Evolutionary conservation across 2,888 invertebrate species (phyloP).

Genomic region (Lutraria lutraria): DNA sequence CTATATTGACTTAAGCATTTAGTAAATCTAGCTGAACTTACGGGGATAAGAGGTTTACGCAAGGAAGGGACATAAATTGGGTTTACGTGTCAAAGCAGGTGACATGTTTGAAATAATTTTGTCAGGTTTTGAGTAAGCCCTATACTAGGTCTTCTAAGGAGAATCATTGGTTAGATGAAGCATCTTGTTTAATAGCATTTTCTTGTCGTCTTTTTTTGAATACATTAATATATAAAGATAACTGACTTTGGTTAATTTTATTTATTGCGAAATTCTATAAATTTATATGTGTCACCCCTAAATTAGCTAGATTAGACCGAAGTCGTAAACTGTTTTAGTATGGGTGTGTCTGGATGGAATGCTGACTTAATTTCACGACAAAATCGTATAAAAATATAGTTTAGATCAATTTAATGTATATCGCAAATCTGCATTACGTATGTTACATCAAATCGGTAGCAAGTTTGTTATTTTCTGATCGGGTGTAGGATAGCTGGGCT

Average conservation of each 20-base stretch:
- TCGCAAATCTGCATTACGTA: not conserved
- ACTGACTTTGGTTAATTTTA: not conserved
- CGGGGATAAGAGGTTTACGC: not conserved
- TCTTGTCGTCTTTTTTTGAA: not conserved
- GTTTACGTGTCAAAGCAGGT: not conserved
- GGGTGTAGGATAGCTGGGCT: too few species aligned
- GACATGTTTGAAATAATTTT: not conserved
- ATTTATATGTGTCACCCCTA: not conserved
- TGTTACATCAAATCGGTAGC: not conserved
- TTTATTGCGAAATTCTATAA: not conserved
- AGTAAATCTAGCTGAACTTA: constrained; percentile 26
- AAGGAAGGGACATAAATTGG: constrained; percentile 29
- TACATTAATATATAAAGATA: not conserved
- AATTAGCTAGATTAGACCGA: not conserved
- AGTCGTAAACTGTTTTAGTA: not conserved
- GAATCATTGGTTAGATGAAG: not conserved
- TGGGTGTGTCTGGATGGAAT: not conserved
- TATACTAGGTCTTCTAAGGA: not conserved
- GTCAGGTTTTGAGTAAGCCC: not conserved
- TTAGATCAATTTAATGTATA: not conserved
- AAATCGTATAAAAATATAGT: not conserved
- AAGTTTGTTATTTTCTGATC: not conserved
- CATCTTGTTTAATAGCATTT: not conserved
- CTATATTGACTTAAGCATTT: constrained; percentile 41
- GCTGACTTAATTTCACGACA: not conserved